Conservation (phyloP, 2,113 vertebrate genomes). For the Melospiza melodia region DNA sequence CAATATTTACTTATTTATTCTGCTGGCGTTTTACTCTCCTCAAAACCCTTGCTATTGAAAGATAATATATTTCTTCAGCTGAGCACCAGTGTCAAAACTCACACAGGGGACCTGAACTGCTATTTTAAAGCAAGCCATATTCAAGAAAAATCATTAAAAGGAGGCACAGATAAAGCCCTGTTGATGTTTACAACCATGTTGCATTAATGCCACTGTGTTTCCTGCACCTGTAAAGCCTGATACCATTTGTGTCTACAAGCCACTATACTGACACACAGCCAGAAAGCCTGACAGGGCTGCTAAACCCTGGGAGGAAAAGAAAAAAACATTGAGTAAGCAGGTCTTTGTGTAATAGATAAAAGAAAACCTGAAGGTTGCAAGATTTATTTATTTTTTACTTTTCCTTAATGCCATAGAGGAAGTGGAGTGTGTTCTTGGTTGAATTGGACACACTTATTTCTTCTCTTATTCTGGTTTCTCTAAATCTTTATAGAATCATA, state of each 20-base stretch:
- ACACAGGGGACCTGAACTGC: background rate
- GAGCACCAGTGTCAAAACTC: background rate
- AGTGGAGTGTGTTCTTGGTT: background rate
- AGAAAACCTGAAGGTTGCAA: background rate
- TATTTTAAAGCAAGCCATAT: background rate
- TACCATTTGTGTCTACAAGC: background rate
- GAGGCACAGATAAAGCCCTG: background rate
- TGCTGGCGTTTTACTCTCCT: background rate
- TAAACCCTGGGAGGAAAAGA: background rate
- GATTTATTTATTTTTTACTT: background rate
- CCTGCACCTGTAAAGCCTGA: background rate
- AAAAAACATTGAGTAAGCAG: background rate
- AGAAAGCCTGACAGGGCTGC: background rate
- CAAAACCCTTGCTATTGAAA: background rate
- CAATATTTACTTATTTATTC: background rate
- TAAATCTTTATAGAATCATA: background rate
- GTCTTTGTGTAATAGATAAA: background rate
- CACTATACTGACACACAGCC: background rate
- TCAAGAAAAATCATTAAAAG: slow-evolving; percentile 13
- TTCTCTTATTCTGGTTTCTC: background rate
- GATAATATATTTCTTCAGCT: background rate
- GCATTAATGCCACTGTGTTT: background rate
- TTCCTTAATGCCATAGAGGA: background rate
- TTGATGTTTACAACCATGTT: background rate
- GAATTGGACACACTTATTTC: background rate